Percentiles rank a stretch among this genome's conserved stretches.
These are phyloP conservation scores for Halichoerus grypus DNA, from an alignment of 2,113 vertebrate genomes.

Conservation along the genomic window DNA sequence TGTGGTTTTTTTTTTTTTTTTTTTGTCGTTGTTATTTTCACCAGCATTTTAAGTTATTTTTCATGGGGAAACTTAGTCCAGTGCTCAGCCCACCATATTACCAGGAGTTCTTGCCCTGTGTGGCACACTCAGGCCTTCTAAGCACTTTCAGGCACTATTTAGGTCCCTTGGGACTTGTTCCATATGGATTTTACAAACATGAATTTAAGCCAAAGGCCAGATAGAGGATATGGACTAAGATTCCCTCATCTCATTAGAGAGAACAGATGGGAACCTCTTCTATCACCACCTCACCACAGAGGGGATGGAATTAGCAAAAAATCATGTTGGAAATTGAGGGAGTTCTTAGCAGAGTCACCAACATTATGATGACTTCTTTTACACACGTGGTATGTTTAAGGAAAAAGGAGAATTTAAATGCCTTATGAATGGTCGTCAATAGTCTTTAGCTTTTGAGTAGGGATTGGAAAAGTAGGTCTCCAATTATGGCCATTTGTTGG, in stretches of 20 bases:
- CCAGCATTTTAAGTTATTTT: constrained; percentile 56
- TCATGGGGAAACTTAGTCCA: neutral
- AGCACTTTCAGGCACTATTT: neutral
- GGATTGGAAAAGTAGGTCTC: neutral
- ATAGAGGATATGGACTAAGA: neutral
- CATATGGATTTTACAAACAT: constrained; percentile 51
- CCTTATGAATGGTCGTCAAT: neutral
- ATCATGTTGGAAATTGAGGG: neutral
- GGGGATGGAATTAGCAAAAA: neutral
- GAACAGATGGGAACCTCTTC: constrained; percentile 13
- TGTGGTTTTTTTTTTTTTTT: neutral
- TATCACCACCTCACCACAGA: neutral
- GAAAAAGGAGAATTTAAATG: constrained; percentile 50
- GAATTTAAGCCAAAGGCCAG: constrained; percentile 47
- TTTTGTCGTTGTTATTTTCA: neutral
- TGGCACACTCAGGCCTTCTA: neutral
- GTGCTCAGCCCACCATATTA: neutral
- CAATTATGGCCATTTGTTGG: neutral
- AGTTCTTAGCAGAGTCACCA: constrained; percentile 7
- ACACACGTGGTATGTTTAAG: neutral
- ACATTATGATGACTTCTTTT: neutral
- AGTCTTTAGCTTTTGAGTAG: constrained; percentile 41
- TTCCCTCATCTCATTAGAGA: neutral
- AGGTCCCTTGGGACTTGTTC: neutral
- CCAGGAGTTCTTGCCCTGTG: constrained; percentile 22